phyloP scores from a whole-genome alignment of 2,797 vertebrate genomes.

The Rhinichthys osculus region DNA sequence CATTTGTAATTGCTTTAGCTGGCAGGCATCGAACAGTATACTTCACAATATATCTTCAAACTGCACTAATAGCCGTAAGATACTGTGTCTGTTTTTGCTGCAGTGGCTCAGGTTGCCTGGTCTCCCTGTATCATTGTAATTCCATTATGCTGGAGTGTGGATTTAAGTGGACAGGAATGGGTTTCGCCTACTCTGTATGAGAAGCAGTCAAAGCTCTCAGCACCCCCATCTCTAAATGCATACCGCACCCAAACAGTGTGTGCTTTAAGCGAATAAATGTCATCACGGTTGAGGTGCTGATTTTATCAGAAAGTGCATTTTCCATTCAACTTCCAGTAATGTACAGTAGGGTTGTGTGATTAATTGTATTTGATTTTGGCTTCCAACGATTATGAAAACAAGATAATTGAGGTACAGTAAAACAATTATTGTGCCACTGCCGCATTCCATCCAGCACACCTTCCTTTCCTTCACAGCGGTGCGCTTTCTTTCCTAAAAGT shows the following conservation, averaged over 20 bases:
- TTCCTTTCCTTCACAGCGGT: too few species aligned
- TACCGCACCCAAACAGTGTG: background rate
- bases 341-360: background rate
- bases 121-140: constrained; percentile 41
- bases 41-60: constrained; percentile 35
- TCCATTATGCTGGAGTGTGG: constrained; percentile 31
- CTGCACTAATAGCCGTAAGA: constrained; percentile 25
- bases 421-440: too few species aligned
- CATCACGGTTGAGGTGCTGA: background rate
- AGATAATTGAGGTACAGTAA: too few species aligned
- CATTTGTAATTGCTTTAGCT: constrained; percentile 29
- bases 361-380: too few species aligned
- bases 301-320: constrained; percentile 1
- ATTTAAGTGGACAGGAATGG: constrained; percentile 51
- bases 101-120: constrained; percentile 34
- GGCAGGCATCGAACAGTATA: constrained; percentile 4
- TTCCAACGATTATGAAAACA: too few species aligned
- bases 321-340: background rate
- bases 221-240: background rate
- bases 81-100: constrained; percentile 23
- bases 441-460: too few species aligned
- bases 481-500: too few species aligned
- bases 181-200: constrained; percentile 9
- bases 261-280: background rate
- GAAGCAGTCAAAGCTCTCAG: constrained; percentile 18